A percentile compares a stretch with the other conserved stretches of the same genome.
phyloP scores from a whole-genome alignment of 2,113 vertebrate species.

The Pelobates fuscus region DNA sequence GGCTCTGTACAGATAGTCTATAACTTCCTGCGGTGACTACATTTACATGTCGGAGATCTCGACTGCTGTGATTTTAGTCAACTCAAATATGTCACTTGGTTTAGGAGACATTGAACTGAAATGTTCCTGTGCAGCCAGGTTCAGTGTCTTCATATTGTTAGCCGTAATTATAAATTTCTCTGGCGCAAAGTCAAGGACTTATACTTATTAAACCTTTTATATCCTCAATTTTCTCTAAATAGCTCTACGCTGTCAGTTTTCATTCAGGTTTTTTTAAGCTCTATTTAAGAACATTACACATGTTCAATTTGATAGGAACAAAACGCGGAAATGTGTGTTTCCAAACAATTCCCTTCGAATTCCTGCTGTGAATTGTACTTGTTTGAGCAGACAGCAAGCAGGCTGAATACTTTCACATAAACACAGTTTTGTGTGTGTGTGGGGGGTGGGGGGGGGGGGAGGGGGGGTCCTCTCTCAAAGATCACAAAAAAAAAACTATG shows the following conservation, averaged over 20 bases:
- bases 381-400: constrained; percentile 45
- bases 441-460: too few relatives aligned
- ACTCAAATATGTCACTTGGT: constrained; percentile 29
- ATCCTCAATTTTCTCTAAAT: constrained; percentile 37
- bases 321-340: background rate
- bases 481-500: constrained; percentile 25
- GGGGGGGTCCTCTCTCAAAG: constrained; percentile 1
- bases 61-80: constrained; percentile 42
- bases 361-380: constrained; percentile 47
- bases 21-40: constrained; percentile 33
- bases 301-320: constrained; percentile 42
- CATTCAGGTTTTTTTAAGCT: constrained; percentile 22
- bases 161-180: constrained; percentile 48
- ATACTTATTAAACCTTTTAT: constrained; percentile 46
- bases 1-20: constrained; percentile 22
- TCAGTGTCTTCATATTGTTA: constrained; percentile 5
- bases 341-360: constrained; percentile 38
- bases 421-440: constrained; percentile 39
- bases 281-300: constrained; percentile 46
- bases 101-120: constrained; percentile 10
- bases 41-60: constrained; percentile 37
- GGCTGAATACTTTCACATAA: constrained; percentile 46
- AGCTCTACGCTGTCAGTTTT: constrained; percentile 1
- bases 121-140: background rate
- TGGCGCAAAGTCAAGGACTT: constrained; percentile 33